Evolutionary conservation across 2,113 vertebrate species (phyloP).

Genomic region (Carlito syrichta): DNA sequence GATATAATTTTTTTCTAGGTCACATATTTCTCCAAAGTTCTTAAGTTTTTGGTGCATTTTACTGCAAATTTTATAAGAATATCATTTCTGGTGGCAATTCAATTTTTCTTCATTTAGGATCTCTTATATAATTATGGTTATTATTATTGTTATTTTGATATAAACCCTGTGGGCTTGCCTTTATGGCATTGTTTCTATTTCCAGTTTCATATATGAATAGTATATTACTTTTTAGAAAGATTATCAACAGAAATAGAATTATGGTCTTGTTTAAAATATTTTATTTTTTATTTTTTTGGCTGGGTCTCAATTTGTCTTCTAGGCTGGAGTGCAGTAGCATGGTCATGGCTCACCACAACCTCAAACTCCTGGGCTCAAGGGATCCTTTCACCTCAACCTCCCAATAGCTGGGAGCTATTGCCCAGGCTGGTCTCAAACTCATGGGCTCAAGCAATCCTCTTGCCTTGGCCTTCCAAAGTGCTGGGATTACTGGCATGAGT

Average conservation of each 20-base stretch:
- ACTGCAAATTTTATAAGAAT: neutral
- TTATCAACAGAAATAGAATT: neutral
- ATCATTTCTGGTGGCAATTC: neutral
- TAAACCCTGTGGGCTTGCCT: neutral
- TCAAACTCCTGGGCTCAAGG: too few species aligned
- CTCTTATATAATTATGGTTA: neutral
- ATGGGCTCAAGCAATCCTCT: too few species aligned
- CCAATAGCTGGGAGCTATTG: too few species aligned
- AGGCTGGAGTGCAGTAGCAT: too few species aligned
- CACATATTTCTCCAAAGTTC: neutral
- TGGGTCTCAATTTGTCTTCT: too few species aligned
- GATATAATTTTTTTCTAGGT: neutral
- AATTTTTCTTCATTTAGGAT: neutral
- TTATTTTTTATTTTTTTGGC: too few species aligned
- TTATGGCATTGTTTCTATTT: neutral
- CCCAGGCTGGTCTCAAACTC: too few species aligned
- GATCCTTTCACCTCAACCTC: too few species aligned
- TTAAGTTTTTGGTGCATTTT: neutral
- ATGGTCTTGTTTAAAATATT: too few species aligned
- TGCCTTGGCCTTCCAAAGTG: too few species aligned
- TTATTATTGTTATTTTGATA: neutral
- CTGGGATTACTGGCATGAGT: too few species aligned
- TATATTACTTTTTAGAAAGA: neutral
- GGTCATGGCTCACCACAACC: too few species aligned
- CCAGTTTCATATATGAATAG: neutral